These are phyloP conservation scores for Melanotaenia boesemani DNA, from an alignment of 2,797 vertebrate species.

Conservation along the genomic window DNA sequence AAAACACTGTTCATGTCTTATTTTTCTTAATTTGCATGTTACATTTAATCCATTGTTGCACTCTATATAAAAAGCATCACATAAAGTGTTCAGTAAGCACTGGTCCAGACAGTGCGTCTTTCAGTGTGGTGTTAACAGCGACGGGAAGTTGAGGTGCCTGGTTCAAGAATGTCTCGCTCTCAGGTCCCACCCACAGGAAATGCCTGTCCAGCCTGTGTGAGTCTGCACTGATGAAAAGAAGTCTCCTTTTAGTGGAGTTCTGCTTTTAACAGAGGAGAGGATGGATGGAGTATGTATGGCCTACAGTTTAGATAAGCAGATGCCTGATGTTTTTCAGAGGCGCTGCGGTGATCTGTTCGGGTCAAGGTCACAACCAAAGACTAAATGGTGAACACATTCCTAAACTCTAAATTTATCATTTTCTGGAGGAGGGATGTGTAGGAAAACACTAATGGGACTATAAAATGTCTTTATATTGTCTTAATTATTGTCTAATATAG, in stretches of 20 bases:
- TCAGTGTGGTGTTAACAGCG: constrained; percentile 66
- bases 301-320: constrained; percentile 63
- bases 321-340: constrained; percentile 63
- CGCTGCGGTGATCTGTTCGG: constrained; percentile 52
- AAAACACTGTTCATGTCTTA: constrained; percentile 12
- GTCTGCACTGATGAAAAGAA: constrained; percentile 58
- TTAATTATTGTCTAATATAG: too few relatives aligned
- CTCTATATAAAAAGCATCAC: constrained; percentile 11
- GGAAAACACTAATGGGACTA: constrained; percentile 37
- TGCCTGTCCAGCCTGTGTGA: constrained; percentile 76
- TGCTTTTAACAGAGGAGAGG: constrained; percentile 26
- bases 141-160: constrained; percentile 84
- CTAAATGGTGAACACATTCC: constrained; percentile 64
- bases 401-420: constrained; percentile 50
- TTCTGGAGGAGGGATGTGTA: constrained; percentile 26
- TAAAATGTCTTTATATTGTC: constrained; percentile 51
- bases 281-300: constrained; percentile 50
- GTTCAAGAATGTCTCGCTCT: constrained; percentile 79
- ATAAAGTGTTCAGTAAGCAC: constrained; percentile 33
- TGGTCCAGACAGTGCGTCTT: constrained; percentile 67
- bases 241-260: constrained; percentile 40
- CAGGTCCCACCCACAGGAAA: constrained; percentile 83
- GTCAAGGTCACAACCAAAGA: constrained; percentile 62
- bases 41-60: constrained; percentile 18
- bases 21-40: constrained; percentile 46